These are phyloP conservation scores for Nannoperca obscura DNA, from an alignment of 2,797 vertebrate genomes.

Conservation along the genomic window DNA sequence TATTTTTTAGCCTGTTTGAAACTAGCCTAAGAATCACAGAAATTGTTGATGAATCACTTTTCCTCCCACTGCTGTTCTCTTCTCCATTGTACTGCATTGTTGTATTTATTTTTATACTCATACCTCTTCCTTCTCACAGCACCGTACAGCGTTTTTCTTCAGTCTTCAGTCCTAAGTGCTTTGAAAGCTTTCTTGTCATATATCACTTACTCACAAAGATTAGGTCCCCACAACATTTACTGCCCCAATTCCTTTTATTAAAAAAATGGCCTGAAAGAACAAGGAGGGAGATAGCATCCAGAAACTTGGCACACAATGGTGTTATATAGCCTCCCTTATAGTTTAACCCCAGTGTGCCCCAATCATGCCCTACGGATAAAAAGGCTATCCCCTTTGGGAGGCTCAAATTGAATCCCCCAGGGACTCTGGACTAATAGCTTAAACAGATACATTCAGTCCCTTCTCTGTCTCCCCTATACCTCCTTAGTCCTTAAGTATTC, in stretches of 20 bases:
- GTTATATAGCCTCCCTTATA: conserved; percentile 75
- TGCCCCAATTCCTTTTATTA: conserved; percentile 66
- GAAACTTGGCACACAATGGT: conserved; percentile 76
- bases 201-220: conserved; percentile 78
- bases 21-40: conserved; percentile 74
- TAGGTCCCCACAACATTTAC: conserved; percentile 71
- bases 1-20: conserved; percentile 71
- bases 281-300: conserved; percentile 58
- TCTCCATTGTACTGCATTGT: conserved; percentile 71
- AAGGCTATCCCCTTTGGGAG: conserved; percentile 77
- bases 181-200: conserved; percentile 78
- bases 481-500: conserved; percentile 61
- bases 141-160: conserved; percentile 63
- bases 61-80: conserved; percentile 77
- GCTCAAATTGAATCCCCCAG: conserved; percentile 75
- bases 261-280: conserved; percentile 65
- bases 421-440: conserved; percentile 74
- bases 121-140: conserved; percentile 77
- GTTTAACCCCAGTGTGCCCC: conserved; percentile 79
- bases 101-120: conserved; percentile 80
- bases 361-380: conserved; percentile 75
- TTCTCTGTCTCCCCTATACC: conserved; percentile 65
- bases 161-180: conserved; percentile 75
- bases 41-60: conserved; percentile 82
- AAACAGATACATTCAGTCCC: conserved; percentile 70